Evolutionary conservation across 1,140 invertebrate species (phyloP).

Genomic region (Drosophila pachea): DNA sequence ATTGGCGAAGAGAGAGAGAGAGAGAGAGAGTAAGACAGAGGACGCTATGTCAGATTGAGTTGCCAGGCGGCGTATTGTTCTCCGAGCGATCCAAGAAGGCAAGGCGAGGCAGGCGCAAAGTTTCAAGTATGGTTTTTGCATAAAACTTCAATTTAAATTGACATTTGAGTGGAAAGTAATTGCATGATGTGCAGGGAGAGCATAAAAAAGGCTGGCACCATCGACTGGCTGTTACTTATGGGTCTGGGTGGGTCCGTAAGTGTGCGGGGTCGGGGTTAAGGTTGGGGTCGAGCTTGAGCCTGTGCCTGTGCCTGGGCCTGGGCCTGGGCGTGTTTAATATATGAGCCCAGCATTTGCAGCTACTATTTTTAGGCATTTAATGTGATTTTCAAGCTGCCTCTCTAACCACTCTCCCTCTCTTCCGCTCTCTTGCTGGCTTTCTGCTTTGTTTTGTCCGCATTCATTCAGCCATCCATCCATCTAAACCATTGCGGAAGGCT

Average conservation of each 20-base stretch:
- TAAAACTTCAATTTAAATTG: slow-evolving; percentile 78
- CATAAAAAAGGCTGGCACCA: slow-evolving; percentile 66
- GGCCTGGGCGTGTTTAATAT: slow-evolving; percentile 66
- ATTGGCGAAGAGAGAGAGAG: neutral
- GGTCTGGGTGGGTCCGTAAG: neutral
- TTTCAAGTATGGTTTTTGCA: slow-evolving; percentile 75
- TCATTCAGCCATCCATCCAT: slow-evolving; percentile 29
- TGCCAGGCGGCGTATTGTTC: slow-evolving; percentile 47
- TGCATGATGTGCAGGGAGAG: slow-evolving; percentile 69
- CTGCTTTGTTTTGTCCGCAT: slow-evolving; percentile 10
- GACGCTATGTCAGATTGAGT: slow-evolving; percentile 43
- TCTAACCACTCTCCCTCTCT: neutral
- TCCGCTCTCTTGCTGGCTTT: neutral
- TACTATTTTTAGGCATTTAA: slow-evolving; percentile 68
- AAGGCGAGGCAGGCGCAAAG: slow-evolving; percentile 36
- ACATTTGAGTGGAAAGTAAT: slow-evolving; percentile 77
- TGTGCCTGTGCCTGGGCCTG: neutral
- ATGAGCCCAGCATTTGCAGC: slow-evolving; percentile 35
- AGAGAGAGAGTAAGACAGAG: neutral
- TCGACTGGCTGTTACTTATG: slow-evolving; percentile 46
- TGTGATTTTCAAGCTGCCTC: slow-evolving; percentile 51
- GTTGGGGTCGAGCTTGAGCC: no score
- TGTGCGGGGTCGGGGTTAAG: neutral
- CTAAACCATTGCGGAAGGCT: slow-evolving; percentile 47
- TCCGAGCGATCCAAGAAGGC: slow-evolving; percentile 14